phyloP scores from a whole-genome alignment of 2,888 invertebrate genomes.

The Taenaris catops region DNA sequence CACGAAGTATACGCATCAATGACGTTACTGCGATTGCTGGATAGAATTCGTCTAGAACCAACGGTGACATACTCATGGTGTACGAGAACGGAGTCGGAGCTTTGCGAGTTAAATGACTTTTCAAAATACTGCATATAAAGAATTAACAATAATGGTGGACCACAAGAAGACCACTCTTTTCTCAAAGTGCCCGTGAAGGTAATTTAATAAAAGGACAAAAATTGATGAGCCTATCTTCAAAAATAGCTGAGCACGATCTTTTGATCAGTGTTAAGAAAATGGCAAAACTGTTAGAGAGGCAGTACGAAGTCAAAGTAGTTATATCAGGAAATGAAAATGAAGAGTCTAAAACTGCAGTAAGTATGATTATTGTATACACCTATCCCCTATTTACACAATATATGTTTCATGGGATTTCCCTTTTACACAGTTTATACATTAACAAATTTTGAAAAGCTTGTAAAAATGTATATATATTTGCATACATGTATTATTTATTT shows the following conservation, averaged over 20 bases:
- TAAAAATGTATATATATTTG: too few relatives aligned
- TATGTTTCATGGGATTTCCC: too few relatives aligned
- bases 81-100: too few relatives aligned
- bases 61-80: conserved; percentile 95
- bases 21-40: conserved; percentile 98
- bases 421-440: too few relatives aligned
- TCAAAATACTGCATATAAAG: too few relatives aligned
- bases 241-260: conserved; percentile 84
- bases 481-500: too few relatives aligned
- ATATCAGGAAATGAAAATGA: conserved; percentile 70
- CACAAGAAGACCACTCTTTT: too few relatives aligned
- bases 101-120: too few relatives aligned
- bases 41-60: conserved; percentile 96
- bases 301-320: conserved; percentile 81
- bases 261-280: conserved; percentile 82
- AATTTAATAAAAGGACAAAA: conserved; percentile 81
- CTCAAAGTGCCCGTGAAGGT: conserved; percentile 56
- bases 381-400: too few relatives aligned
- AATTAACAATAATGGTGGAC: too few relatives aligned
- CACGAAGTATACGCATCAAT: conserved; percentile 95
- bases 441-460: too few relatives aligned
- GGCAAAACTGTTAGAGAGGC: conserved; percentile 82
- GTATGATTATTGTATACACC: conserved; percentile 24
- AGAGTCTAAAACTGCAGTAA: conserved; percentile 36
- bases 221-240: conserved; percentile 79